Conservation (phyloP, 2,888 invertebrate species). For the Catocala sponsa region DNA sequence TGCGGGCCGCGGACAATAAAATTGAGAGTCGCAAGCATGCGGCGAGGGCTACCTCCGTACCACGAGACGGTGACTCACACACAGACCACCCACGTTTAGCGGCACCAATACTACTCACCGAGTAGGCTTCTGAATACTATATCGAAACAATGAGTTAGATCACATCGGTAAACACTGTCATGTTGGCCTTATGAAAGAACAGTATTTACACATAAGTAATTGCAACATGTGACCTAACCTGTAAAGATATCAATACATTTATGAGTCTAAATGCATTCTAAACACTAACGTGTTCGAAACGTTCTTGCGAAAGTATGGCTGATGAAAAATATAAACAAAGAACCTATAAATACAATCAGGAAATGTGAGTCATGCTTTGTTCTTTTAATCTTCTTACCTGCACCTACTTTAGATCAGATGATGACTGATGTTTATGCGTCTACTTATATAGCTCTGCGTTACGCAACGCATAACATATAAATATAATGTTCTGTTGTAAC, state of each 20-base stretch:
- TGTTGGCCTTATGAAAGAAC: too few relatives aligned
- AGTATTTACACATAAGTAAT: too few relatives aligned
- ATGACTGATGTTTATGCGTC: too few relatives aligned
- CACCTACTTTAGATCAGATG: background rate
- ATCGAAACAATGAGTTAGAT: constrained; percentile 29
- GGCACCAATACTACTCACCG: constrained; percentile 31
- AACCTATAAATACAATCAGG: constrained; percentile 26
- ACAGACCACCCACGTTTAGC: constrained; percentile 59
- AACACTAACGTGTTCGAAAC: background rate
- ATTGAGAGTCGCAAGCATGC: constrained; percentile 55
- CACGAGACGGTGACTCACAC: constrained; percentile 45
- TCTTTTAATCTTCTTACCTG: constrained; percentile 17
- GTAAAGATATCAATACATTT: too few relatives aligned
- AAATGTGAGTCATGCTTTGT: constrained; percentile 38
- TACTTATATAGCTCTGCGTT: too few relatives aligned
- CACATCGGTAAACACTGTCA: background rate
- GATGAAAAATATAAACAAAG: constrained; percentile 31
- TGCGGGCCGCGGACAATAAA: constrained; percentile 69
- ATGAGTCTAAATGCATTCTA: background rate
- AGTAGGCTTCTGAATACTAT: constrained; percentile 12
- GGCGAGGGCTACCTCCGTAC: constrained; percentile 38
- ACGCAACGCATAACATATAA: background rate
- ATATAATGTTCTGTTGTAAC: background rate
- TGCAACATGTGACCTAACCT: too few relatives aligned
- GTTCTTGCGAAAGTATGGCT: constrained; percentile 6